Evolutionary conservation across 2,888 invertebrate genomes (phyloP), one percentile per base, ranked within the genome.

Genomic region (Erebia epiphron): DNA sequence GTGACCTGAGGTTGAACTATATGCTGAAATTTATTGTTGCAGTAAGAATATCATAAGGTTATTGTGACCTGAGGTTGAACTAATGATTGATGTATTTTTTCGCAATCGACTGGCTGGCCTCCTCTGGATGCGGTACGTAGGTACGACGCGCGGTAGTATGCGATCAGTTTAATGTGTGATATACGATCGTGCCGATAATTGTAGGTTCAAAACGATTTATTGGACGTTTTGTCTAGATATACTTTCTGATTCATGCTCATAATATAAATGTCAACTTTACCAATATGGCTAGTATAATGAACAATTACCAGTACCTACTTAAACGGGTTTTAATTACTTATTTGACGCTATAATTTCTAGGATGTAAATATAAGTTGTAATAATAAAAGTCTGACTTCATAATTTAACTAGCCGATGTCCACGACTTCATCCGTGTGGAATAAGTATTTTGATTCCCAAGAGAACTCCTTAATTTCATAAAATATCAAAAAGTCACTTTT

Each of bases 191-290:
- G 81, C 82, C 86, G 90, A 90, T 91, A 89, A 88, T 86, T 84
- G 83, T 81, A 77, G 83, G 88, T 91, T 91, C 89, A 91, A 89
- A 88, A 81, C 84, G 81, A 85, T 83, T 89, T 90, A 91, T 90
- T 85, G 83, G 78, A 71, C 78, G 78, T 80, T 82, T 82, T 76
- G 79, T 64, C 67, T 71, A 77, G 76, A 75, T 76, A 80, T 82
- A 81, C 77, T 75, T 75, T 75, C 75, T 83, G 82, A 84, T 80
- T 84, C 79, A 85, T 80, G 41, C 26, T 49, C 67, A 18, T 26
- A 49, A 62, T 46, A n/a, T 58, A 67, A 67, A 67, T 67, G 57
- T 67, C 67, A 67, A 67, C 67, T 49, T 35, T 35, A 49, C 58
- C 46, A 35, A 49, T 67, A 67, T 58, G 49, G 57, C 1, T 49